Conservation (phyloP, 2,888 invertebrate genomes). For the Apamea epomidion region DNA sequence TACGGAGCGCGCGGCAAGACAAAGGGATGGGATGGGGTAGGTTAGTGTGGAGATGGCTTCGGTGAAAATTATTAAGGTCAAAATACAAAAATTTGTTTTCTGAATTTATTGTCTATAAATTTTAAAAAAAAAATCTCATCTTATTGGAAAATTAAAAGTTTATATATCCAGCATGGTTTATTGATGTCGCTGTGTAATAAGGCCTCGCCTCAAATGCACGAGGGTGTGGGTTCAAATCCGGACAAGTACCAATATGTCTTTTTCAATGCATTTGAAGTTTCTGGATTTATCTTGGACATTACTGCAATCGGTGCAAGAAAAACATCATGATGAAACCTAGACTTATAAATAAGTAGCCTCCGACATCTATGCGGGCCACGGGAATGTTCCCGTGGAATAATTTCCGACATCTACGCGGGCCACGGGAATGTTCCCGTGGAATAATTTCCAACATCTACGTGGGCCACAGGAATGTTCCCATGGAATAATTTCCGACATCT, state of each 20-base stretch:
- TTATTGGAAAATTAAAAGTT: not conserved
- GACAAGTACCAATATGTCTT: not conserved
- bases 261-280: too few species aligned
- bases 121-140: not conserved
- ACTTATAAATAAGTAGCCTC: too few species aligned
- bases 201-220: not conserved
- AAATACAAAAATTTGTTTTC: not conserved
- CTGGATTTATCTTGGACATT: too few species aligned
- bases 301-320: too few species aligned
- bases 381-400: too few species aligned
- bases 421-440: too few species aligned
- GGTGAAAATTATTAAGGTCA: not conserved
- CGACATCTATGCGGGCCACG: too few species aligned
- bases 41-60: slow-evolving; percentile 72
- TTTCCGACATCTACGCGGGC: too few species aligned
- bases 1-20: slow-evolving; percentile 88
- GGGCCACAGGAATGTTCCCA: too few species aligned
- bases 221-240: not conserved
- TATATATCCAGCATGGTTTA: not conserved
- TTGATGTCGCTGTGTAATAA: not conserved
- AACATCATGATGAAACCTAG: too few species aligned
- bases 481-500: too few species aligned
- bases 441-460: too few species aligned
- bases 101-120: not conserved
- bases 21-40: slow-evolving; percentile 82